These are phyloP conservation scores for Bostrychus sinensis DNA, from an alignment of 2,113 vertebrate genomes.

Conservation along the genomic window DNA sequence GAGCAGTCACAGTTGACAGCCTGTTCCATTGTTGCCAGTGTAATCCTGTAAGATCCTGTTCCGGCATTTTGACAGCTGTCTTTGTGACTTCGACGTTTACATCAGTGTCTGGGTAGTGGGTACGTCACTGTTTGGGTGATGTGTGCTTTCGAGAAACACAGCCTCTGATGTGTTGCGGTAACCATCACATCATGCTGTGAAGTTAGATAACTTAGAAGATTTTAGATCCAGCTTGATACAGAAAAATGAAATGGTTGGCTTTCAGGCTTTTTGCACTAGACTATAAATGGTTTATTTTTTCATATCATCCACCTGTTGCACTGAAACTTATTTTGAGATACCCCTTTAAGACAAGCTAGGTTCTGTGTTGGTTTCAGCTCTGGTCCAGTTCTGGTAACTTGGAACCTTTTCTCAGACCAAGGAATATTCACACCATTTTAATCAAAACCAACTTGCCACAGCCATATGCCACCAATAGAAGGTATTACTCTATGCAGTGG, in stretches of 20 bases:
- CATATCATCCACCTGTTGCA: too few species aligned
- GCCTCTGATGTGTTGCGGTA: not conserved
- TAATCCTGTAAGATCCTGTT: constrained; percentile 11
- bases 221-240: not conserved
- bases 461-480: too few species aligned
- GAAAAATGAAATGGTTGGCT: not conserved
- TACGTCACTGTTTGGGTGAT: not conserved
- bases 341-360: too few species aligned
- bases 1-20: not conserved
- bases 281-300: too few species aligned
- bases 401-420: too few species aligned
- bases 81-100: not conserved
- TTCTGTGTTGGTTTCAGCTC: too few species aligned
- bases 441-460: too few species aligned
- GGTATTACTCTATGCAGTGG: too few species aligned
- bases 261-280: not conserved
- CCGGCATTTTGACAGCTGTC: not conserved
- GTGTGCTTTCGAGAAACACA: not conserved
- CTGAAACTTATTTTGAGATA: too few species aligned
- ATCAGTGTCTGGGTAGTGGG: constrained; percentile 5
- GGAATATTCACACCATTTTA: too few species aligned
- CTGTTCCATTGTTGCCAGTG: constrained; percentile 1
- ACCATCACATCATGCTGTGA: not conserved
- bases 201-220: not conserved
- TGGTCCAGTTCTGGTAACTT: too few species aligned